Base-by-base conservation (phyloP, 1,140 invertebrate species). In the Euschistus heros region DNA sequence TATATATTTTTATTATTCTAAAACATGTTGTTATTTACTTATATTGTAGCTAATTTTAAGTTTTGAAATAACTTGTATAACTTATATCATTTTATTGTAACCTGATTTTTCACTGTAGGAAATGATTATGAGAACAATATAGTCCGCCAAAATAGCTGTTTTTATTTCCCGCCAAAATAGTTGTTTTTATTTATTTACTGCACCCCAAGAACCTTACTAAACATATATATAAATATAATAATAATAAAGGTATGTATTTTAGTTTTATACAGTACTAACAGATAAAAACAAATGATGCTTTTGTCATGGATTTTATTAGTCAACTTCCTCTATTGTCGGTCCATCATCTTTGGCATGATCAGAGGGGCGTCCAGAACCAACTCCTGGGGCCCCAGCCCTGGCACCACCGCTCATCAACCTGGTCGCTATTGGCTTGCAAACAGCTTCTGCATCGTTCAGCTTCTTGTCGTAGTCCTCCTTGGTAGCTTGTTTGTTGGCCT, bases 391-490 rank as follows among this genome's bases (percentile, higher is more conserved):
- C 6, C 73, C 6, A 72, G 76, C 18, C 18, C 69, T 70, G 63
- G 83, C 82, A 24, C 76, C 76, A 63, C 84, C 86, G 55, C 85
- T 87, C 78, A 91, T 90, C 72, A 91, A 73, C 72, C 90, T 90
- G 15, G 87, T 87, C 67, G 93, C 87, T 71, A 93, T 91, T 3
- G 91, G 91, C 72, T 87, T 91, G 80, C 89, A 93, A 33, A 92
- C 79, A 22, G 77, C 78, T 75, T 93, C 90, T 68, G 92, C 75
- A 74, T 92, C 89, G 74, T 95, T 94, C 75, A 92, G 90, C 72
- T 94, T 92, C 75, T 94, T 88, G 74, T 95, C 91, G 70, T 91
- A 94, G 75, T 96, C 93, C 75, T 94, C 92, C 74, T 93, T 94
- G 64, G 94, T 91, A 59, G 87, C 89, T 66, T 91, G 77, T 75